Evolutionary conservation across 2,888 invertebrate genomes (phyloP), one percentile per base, ranked within the genome.

Genomic region (Platypus cylindrus): DNA sequence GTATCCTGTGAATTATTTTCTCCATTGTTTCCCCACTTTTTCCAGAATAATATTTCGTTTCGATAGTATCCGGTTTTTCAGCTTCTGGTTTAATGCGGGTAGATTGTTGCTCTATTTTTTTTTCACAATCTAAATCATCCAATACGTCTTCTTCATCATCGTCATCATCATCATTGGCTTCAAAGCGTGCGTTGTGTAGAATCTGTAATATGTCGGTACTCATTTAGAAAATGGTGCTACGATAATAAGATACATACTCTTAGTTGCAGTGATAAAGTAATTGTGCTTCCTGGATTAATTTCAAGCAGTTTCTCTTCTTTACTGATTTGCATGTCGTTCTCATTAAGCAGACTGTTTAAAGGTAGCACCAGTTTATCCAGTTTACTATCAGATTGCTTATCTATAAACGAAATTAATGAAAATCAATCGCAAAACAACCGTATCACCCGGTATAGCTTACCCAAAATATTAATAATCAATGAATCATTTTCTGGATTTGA

Each of bases 401-500:
- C 89, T 32, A 75, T 48, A 30, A 31, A 33, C 17, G 15, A 33
- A 20, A 18, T 31, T 12, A 14, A 14, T 14, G n/a, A 8, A 7
- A 7, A 29, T 14, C 7, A 7, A 7, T 7, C 5, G 12, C 3
- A 12, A n/a, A n/a, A n/a, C n/a, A n/a, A n/a, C n/a, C n/a, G n/a
- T n/a, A n/a, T n/a, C n/a, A n/a, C n/a, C n/a, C n/a, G n/a, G n/a
- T n/a, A n/a, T n/a, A n/a, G 28, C 17, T 30, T 40, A 40, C 37
- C 40, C 11, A 41, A 25, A 50, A 89, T 81, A 70, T 82, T 81
- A 14, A 93, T 63, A 43, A 82, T 77, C 12, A 95, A 58, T 13
- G 76, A 74, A 54, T 91, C 86, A 22, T 80, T 79, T 53, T 86
- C 81, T 0, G 93, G 91, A 64, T 93, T 85, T 48, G 75, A 73